Base-by-base conservation (phyloP, 35 echinoderm and acorn worm genomes). In the Lytechinus variegatus region DNA sequence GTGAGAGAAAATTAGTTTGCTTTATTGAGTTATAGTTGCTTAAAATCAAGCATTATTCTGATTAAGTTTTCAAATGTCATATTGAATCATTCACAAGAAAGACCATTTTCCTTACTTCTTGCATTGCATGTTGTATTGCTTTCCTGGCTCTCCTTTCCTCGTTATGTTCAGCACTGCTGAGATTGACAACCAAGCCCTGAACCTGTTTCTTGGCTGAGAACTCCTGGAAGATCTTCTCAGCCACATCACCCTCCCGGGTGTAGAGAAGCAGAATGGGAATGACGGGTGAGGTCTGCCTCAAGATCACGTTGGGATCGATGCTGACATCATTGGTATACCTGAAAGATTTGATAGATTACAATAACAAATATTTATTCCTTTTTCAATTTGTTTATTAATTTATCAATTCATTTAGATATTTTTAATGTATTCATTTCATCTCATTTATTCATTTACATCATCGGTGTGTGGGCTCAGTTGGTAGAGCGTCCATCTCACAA, bases 181-280 rank as follows among this genome's bases (percentile, higher is more conserved):
- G 86, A 1, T 91, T 33, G 4, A 99, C 94, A 29, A 97, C 95
- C 3, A 93, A 54, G 11, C 89, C 96, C 9, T 89, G 61, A 10
- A 27, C 92, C 95, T 99, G 98, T 86, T 97, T 99, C 96, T 99
- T 99, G 56, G 79, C 86, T 52, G 98, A 96, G 27, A 96, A 92
- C 56, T 99, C 98, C 54, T 91, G 93, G 94, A 99, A 99, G 89
- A 99, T 97, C 94, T 91, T 97, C 52, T 95, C 53, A 29, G 98
- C 98, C 55, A 99, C 52, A 56, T 99, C 94, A 8, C 97, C 98
- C 72, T 99, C 98, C n/a, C 56, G 90, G 60, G 96, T 97, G 58
- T 98, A 99, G 72, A 99, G 92, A 16, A 99, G 95, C 6, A 99
- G 95, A 86, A 99, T 97, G 4, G 98, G 98, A 29, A 95, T 97